Conservation (phyloP, 2,113 vertebrate genomes). For the Neotoma lepida region DNA sequence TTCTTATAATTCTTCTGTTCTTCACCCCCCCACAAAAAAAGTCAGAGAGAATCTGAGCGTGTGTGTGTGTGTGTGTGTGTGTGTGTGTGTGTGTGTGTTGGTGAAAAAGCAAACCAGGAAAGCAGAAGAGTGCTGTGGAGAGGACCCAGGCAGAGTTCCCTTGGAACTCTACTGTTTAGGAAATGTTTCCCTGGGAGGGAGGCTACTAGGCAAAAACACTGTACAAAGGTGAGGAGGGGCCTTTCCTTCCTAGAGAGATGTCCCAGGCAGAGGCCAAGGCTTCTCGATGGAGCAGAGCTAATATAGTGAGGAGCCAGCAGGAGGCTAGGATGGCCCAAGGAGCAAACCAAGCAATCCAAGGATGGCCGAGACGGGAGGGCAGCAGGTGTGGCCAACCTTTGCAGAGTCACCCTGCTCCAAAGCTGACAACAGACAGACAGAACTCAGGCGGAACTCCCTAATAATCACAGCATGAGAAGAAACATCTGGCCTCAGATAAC, state of each 20-base stretch:
- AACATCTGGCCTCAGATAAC: neutral
- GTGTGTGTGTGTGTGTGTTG: neutral
- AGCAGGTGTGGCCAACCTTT: neutral
- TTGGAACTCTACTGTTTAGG: neutral
- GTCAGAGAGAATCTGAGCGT: no score
- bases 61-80: neutral
- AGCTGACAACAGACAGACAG: neutral
- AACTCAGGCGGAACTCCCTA: neutral
- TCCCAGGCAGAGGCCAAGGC: neutral
- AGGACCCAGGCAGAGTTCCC: neutral
- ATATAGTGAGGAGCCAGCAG: neutral
- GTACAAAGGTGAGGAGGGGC: neutral
- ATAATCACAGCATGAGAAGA: neutral
- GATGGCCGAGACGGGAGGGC: no score
- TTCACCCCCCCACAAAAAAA: constrained; percentile 18
- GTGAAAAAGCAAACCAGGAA: neutral
- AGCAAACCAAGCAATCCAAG: no score
- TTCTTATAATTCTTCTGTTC: constrained; percentile 31
- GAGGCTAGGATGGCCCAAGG: neutral
- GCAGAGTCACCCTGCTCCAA: neutral
- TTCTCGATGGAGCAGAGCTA: neutral
- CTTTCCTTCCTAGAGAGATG: neutral
- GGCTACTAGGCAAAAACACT: neutral
- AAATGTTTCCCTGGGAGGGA: neutral
- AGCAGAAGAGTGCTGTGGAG: neutral